Percentiles rank a stretch among this genome's conserved stretches.
Evolutionary conservation across 2,113 vertebrate genomes (phyloP).

Genomic region (Urocolius indicus): DNA sequence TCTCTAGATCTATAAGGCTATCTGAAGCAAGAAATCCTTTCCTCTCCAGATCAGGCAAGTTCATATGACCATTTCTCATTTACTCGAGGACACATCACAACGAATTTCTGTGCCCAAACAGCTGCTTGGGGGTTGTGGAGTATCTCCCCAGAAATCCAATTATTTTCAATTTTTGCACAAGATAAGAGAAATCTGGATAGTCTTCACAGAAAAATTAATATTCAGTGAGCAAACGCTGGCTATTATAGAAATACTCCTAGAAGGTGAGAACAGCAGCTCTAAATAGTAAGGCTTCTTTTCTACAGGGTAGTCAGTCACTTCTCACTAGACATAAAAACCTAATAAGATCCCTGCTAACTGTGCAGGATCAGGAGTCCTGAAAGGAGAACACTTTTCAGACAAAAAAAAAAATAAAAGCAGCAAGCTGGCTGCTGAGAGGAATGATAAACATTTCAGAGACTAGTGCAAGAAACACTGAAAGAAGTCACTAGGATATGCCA

Average conservation of each 20-base stretch:
- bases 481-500: rapidly evolving
- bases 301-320: rapidly evolving
- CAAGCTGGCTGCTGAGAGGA: neutral
- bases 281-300: neutral
- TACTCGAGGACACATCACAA: neutral
- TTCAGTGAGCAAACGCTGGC: neutral
- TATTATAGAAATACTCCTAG: neutral
- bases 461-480: neutral
- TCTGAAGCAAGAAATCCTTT: neutral
- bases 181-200: neutral
- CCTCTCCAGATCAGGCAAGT: neutral
- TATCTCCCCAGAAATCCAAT: neutral
- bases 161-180: neutral
- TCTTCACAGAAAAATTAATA: neutral
- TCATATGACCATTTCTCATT: neutral
- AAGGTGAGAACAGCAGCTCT: neutral
- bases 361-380: neutral
- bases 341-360: neutral
- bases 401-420: neutral
- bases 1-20: neutral
- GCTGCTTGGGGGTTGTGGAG: neutral
- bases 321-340: neutral
- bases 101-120: neutral
- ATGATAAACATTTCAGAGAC: neutral
- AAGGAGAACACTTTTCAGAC: neutral